Conservation (phyloP, 2,888 invertebrate genomes). For the Mantis religiosa region DNA sequence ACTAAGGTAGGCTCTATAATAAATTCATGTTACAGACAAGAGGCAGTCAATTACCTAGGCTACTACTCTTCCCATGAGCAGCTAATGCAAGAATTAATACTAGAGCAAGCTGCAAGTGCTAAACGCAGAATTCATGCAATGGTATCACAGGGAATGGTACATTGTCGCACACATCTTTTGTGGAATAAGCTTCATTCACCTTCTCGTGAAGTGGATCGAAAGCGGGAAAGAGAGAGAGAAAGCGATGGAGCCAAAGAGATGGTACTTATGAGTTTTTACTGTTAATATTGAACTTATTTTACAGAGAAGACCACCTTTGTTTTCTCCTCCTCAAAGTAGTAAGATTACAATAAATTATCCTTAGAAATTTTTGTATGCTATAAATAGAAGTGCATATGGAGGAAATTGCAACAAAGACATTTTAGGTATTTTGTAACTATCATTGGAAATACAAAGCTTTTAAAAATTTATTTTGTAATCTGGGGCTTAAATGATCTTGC, state of each 20-base stretch:
- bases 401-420: too few relatives aligned
- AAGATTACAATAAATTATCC: too few relatives aligned
- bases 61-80: constrained; percentile 66
- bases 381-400: too few relatives aligned
- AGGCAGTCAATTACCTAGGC: constrained; percentile 64
- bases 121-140: constrained; percentile 55
- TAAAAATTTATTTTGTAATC: too few relatives aligned
- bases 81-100: constrained; percentile 58
- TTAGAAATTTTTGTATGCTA: too few relatives aligned
- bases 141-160: constrained; percentile 60
- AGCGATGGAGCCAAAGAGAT: constrained; percentile 38
- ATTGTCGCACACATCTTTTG: constrained; percentile 64
- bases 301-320: neutral
- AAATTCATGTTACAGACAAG: constrained; percentile 46
- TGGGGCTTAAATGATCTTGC: too few relatives aligned
- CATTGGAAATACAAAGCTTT: too few relatives aligned
- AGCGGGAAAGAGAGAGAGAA: constrained; percentile 32
- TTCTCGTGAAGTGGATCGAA: constrained; percentile 1
- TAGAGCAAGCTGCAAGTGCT: constrained; percentile 54
- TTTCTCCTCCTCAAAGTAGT: neutral
- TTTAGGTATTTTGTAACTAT: too few relatives aligned
- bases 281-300: neutral
- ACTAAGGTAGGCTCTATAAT: neutral
- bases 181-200: constrained; percentile 61
- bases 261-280: constrained; percentile 24